phyloP scores from a whole-genome alignment of 2,113 vertebrate species.

The Aleadryas rufinucha region DNA sequence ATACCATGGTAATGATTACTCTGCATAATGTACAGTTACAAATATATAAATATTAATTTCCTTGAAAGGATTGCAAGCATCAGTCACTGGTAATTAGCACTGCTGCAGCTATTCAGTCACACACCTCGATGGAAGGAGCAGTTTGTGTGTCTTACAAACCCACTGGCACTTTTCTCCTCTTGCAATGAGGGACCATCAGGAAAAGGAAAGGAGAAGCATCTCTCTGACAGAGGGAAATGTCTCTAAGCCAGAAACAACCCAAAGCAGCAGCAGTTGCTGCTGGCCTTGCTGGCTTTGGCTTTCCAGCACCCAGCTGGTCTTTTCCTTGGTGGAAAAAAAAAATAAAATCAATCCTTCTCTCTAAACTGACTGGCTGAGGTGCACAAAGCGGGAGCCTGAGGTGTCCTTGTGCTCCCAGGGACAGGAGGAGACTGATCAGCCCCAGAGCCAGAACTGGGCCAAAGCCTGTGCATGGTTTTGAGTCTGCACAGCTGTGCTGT shows the following conservation, averaged over 20 bases:
- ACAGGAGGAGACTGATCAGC: neutral
- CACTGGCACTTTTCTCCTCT: neutral
- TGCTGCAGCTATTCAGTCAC: conserved; percentile 15
- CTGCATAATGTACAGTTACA: conserved; percentile 54
- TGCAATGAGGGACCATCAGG: neutral
- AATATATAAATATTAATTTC: conserved; percentile 58
- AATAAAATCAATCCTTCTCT: neutral
- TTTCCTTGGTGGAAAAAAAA: neutral
- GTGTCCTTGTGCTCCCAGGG: neutral
- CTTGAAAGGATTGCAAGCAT: conserved; percentile 24
- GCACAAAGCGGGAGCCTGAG: neutral
- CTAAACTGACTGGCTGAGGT: neutral
- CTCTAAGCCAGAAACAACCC: neutral
- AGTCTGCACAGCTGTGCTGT: neutral
- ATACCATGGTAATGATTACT: conserved; percentile 41
- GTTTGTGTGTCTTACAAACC: neutral
- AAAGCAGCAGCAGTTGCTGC: neutral
- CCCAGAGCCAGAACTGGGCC: neutral
- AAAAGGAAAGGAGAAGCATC: neutral
- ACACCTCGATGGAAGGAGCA: neutral
- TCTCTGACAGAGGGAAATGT: neutral
- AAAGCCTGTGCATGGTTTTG: neutral
- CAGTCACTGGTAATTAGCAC: neutral
- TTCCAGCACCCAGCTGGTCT: neutral
- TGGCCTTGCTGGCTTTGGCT: neutral